A percentile compares a stretch with the other conserved stretches of the same genome.
Evolutionary conservation across 1,140 invertebrate genomes (phyloP).

Genomic region (Psilanteris sp.): DNA sequence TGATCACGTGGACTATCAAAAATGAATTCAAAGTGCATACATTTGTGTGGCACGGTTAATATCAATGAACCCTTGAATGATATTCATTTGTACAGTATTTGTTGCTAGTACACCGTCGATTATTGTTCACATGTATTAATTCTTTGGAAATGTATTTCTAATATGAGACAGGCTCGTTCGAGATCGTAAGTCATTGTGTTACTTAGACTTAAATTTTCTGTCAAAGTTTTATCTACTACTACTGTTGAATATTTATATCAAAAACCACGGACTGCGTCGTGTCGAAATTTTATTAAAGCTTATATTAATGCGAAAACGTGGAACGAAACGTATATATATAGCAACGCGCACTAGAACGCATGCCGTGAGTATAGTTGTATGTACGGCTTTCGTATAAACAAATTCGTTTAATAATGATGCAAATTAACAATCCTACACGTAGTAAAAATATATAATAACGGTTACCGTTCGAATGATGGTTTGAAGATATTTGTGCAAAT

Average conservation of each 20-base stretch:
- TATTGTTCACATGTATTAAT: no score
- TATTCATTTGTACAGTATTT: no score
- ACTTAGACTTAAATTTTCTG: slow-evolving; percentile 4
- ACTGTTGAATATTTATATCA: slow-evolving; percentile 27
- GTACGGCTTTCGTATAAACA: slow-evolving; percentile 13
- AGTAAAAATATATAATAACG: no score
- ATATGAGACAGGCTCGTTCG: slow-evolving; percentile 44
- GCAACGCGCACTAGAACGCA: slow-evolving; percentile 46
- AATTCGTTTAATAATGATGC: neutral
- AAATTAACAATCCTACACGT: no score
- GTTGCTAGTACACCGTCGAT: slow-evolving; percentile 57
- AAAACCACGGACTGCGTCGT: slow-evolving; percentile 30
- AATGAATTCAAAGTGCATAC: no score
- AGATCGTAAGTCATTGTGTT: slow-evolving; percentile 16
- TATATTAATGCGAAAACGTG: slow-evolving; percentile 42
- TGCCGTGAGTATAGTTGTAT: slow-evolving; percentile 45
- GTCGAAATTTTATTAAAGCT: slow-evolving; percentile 40
- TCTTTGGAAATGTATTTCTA: slow-evolving; percentile 20
- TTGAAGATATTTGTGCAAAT: no score
- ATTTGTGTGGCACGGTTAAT: no score
- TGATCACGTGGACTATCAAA: no score
- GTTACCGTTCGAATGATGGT: no score
- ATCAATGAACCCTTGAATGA: no score
- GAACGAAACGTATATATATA: slow-evolving; percentile 37
- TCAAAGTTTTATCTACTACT: slow-evolving; percentile 18